Base-by-base conservation (phyloP, 2,797 vertebrate species). In the Hippocampus kuda region DNA sequence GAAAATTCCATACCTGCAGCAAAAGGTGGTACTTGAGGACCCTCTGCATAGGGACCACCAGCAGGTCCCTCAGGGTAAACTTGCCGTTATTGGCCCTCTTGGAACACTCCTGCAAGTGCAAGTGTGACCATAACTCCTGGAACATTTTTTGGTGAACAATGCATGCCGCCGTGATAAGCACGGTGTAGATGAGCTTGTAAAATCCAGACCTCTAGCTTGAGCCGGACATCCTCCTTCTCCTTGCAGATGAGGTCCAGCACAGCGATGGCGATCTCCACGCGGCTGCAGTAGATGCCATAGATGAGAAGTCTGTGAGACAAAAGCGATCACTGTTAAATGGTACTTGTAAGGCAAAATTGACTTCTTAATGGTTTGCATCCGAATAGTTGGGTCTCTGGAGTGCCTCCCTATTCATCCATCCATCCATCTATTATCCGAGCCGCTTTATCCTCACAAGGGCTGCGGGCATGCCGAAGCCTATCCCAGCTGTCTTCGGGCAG, bases 51-150 rank as follows among this genome's bases (percentile, higher is more conserved):
- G 96, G 96, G 72, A 98, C 95, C 12, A 98, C 95, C 65, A 98
- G 89, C 70, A 98, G 91, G 87, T 98, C 96, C 70, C 96, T 87
- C 77, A 98, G 85, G 0, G 94, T 95, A 73, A 98, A 98, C 74
- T 95, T 98, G 57, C 95, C 95, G 1, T 97, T 98, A 84, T 98
- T 98, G n/a, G 96, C 95, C 82, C 95, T 92, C 86, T 96, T 98
- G 24, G 96, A 95, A 85, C 95, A 98, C 73, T 98, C 96, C 96
- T 98, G 73, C 6, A 84, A 51, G 49, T 12, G 10, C n/a, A 42
- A 2, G 11, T 18, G 9, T 12, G 20, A 63, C 42, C 34, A 64
- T 42, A n/a, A 27, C 16, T 61, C 38, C 13, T 61, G 59, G 56
- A 27, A 57, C 26, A n/a, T n/a, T 12, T 57, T 4, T n/a, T 26